Base-by-base conservation (phyloP, 2,113 vertebrate genomes). In the Eretmochelys imbricata region DNA sequence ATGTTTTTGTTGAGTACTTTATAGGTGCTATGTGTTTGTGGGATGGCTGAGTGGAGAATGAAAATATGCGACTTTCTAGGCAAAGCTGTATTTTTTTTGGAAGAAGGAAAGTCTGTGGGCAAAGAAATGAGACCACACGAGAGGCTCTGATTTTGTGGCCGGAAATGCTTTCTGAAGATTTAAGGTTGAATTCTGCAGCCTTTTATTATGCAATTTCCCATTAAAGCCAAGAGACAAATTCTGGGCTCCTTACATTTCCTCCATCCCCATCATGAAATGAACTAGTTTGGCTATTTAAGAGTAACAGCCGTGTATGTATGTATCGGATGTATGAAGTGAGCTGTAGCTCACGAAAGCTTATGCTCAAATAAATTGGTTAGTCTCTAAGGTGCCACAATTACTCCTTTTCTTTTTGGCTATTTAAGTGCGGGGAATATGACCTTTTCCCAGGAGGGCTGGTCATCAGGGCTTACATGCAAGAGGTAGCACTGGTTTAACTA, bases 401-500 rank as follows among this genome's bases (percentile, higher is more conserved):
- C 42, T 42, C 42, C 42, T 42, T 42, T 42, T 42, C 42, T 42
- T 42, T 83, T 91, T 92, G 72, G 78, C 38, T 94, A 92, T 93
- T 91, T 57, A 85, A 87, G 25, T 20, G 11, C 38, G 48, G 87
- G 57, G n/a, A 78, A 2, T 83, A 91, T 81, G 94, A 92, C 80
- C 65, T 54, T 97, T 96, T 95, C 75, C 65, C 69, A 54, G 82
- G 69, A 89, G 16, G 2, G 31, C 93, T 5, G 48, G 75, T 42
- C 93, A 83, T 85, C 62, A 95, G 88, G 54, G 42, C 81, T 50
- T 85, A 91, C 82, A 69, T 19, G 38, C n/a, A 89, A 90, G 91
- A 94, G 14, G 27, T 88, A 78, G 55, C 29, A 57, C 6, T 55
- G 17, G 5, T 84, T 96, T 91, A 93, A 84, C 92, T 90, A 35